Conservation (phyloP, 2,888 invertebrate species). For the Silvanus unidentatus region DNA sequence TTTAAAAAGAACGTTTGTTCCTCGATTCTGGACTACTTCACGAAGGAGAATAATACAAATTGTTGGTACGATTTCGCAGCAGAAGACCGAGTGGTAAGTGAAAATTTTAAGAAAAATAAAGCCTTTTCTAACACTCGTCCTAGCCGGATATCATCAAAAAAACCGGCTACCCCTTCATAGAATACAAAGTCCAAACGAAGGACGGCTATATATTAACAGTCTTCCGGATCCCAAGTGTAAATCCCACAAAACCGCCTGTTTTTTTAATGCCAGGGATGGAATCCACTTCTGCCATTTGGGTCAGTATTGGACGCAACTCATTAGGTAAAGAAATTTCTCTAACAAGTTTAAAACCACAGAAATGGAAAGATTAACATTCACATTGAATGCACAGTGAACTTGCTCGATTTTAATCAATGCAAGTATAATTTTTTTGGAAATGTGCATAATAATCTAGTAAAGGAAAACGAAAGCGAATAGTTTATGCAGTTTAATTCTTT, state of each 20-base stretch:
- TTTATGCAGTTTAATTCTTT: conserved; percentile 9
- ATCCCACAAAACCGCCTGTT: conserved; percentile 31
- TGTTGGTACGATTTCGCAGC: conserved; percentile 42
- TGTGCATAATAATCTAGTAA: no score
- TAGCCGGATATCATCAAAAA: conserved; percentile 38
- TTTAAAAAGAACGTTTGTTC: conserved; percentile 40
- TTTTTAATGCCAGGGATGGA: conserved; percentile 39
- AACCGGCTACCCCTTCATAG: conserved; percentile 34
- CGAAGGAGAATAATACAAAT: conserved; percentile 31
- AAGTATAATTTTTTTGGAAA: no score
- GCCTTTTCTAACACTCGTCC: no score
- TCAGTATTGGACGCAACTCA: conserved; percentile 36
- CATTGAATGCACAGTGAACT: no score
- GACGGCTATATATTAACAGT: conserved; percentile 35
- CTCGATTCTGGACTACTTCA: conserved; percentile 36
- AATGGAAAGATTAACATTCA: background rate
- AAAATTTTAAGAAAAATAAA: background rate
- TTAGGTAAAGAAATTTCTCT: conserved; percentile 29
- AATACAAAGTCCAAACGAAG: conserved; percentile 33
- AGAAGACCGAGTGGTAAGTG: conserved; percentile 38
- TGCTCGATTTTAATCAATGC: no score
- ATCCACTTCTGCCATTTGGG: conserved; percentile 35
- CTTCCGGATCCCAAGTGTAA: conserved; percentile 33
- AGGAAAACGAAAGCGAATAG: background rate
- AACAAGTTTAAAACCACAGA: background rate